Base-by-base conservation (phyloP, 2,888 invertebrate genomes). In the Autographa gamma region DNA sequence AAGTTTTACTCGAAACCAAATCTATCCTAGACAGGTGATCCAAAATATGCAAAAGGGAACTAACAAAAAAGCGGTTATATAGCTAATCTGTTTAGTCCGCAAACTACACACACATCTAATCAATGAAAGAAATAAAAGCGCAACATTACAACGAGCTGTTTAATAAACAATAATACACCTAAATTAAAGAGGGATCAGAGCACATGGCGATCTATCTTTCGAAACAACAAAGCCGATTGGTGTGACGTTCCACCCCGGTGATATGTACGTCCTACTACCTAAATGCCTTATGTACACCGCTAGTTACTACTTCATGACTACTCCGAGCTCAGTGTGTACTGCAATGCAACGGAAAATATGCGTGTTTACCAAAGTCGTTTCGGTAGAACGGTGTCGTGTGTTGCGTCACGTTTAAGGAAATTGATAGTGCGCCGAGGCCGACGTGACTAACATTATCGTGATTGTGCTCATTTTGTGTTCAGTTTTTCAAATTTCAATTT, bases 291-390 rank as follows among this genome's bases (percentile, higher is more conserved):
- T 95, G 95, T 95, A 95, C 95, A 93, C 93, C 91, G 93, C 95
- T 95, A 95, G 95, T 95, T 93, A 95, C 95, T 95, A 94, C 95
- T 95, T 93, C 95, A 95, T 95, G 95, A 95, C 95, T 95, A 94
- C 95, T 95, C 94, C 90, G 95, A 95, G 95, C 95, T 95, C 95
- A 95, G 95, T 95, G 95, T 95, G 95, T 95, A 95, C 95, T 95
- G 95, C 95, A 95, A 93, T 95, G 95, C 95, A 95, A 95, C 95
- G 95, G 95, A 95, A 95, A 95, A 95, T 95, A 95, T 95, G 95
- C 95, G 95, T 95, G 95, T 95, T 95, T 95, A 95, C 95, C 95
- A 95, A 95, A 95, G 95, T 93, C 94, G 95, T 95, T 95, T 95
- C 95, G 95, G 95, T 94, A 92, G 93, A 95, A 95, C 95, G 94